Evolutionary conservation across 2,113 vertebrate species (phyloP).

Genomic region (Pelobates fuscus): DNA sequence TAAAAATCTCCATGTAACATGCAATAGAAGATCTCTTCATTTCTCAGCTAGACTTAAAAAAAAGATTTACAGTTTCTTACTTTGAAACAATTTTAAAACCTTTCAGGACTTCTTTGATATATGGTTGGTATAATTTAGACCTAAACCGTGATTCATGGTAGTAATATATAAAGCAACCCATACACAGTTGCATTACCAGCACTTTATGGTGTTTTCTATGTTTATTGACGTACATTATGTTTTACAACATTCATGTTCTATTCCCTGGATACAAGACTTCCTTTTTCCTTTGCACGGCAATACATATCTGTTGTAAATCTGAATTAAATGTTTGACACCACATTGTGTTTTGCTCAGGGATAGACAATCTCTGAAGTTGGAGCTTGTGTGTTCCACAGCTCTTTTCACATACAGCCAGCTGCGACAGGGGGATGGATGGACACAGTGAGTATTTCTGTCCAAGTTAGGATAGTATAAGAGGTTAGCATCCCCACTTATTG

Average conservation of each 20-base stretch:
- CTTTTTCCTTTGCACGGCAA: neutral
- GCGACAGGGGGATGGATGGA: too few relatives aligned
- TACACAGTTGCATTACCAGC: neutral
- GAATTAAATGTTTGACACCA: neutral
- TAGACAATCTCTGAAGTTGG: too few relatives aligned
- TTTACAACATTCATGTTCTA: neutral
- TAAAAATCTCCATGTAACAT: conserved; percentile 7
- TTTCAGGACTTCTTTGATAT: neutral
- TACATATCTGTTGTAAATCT: neutral
- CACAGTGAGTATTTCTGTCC: too few relatives aligned
- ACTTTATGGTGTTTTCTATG: neutral
- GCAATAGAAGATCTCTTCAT: neutral
- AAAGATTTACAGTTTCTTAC: conserved; percentile 1
- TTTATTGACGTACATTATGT: neutral
- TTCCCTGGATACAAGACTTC: conserved; percentile 7
- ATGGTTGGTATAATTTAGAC: neutral
- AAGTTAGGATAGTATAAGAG: too few relatives aligned
- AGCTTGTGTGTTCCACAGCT: too few relatives aligned
- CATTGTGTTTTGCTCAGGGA: too few relatives aligned
- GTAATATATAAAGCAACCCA: neutral
- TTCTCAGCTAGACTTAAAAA: neutral
- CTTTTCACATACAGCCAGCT: too few relatives aligned
- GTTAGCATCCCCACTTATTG: too few relatives aligned
- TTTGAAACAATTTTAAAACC: neutral
- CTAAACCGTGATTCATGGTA: neutral